A percentile compares a stretch with the other conserved stretches of the same genome.
Conservation (phyloP, 2,797 vertebrate genomes). For the Xyrichtys novacula region DNA sequence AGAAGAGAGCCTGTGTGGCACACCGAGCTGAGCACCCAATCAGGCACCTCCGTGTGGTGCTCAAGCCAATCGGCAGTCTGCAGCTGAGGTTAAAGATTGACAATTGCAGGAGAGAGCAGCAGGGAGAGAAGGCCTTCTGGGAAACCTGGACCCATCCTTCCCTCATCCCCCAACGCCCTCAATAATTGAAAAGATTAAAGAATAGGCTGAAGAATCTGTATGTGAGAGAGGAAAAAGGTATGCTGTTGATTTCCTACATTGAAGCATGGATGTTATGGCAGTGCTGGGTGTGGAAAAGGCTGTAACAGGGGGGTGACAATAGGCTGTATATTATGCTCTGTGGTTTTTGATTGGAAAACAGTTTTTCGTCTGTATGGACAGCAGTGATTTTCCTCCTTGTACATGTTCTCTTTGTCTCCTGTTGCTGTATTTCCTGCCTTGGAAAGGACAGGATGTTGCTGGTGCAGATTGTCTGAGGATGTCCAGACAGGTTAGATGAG, state of each 20-base stretch:
- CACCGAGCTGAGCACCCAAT: conserved; percentile 87
- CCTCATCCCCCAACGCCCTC: conserved; percentile 88
- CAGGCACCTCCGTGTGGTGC: conserved; percentile 83
- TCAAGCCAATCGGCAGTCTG: conserved; percentile 90
- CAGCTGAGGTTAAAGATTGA: conserved; percentile 97
- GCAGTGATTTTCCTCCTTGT: conserved; percentile 47
- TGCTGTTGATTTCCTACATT: conserved; percentile 85
- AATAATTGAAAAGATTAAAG: conserved; percentile 81
- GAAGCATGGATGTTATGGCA: conserved; percentile 74
- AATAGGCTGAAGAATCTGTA: conserved; percentile 87
- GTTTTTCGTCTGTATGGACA: conserved; percentile 73
- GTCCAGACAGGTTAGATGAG: conserved; percentile 69
- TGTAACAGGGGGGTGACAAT: conserved; percentile 58
- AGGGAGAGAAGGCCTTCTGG: conserved; percentile 94
- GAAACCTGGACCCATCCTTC: conserved; percentile 96
- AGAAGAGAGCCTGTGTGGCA: conserved; percentile 88
- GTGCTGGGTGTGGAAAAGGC: conserved; percentile 68
- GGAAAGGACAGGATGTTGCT: conserved; percentile 60
- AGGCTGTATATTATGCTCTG: conserved; percentile 48
- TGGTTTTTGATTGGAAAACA: conserved; percentile 44
- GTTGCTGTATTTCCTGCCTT: conserved; percentile 59
- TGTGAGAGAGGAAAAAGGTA: conserved; percentile 89
- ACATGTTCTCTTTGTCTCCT: conserved; percentile 51
- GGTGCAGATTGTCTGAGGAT: conserved; percentile 63
- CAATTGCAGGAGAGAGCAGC: conserved; percentile 90